Evolutionary conservation across 2,797 vertebrate genomes (phyloP).

Genomic region (Sphenopsis melanotis): DNA sequence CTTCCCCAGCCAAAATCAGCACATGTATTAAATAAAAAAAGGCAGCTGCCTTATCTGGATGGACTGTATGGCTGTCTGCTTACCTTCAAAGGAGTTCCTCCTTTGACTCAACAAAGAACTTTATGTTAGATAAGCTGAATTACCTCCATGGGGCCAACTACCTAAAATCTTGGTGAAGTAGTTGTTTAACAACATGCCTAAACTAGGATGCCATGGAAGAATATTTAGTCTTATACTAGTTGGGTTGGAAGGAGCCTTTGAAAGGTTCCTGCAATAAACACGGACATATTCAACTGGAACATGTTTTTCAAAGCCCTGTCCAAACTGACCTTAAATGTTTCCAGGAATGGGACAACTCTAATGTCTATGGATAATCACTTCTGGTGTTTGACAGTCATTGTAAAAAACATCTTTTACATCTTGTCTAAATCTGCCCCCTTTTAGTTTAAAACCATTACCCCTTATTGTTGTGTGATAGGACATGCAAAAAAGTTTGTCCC

Average conservation of each 20-base stretch:
- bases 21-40: not conserved
- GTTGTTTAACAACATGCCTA: not conserved
- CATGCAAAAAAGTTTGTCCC: not conserved
- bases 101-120: not conserved
- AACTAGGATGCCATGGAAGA: not conserved
- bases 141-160: not conserved
- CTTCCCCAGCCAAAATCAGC: not conserved
- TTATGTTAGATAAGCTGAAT: not conserved
- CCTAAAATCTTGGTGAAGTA: not conserved
- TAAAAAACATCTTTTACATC: not conserved
- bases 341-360: not conserved
- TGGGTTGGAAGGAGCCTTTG: not conserved
- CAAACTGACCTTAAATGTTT: not conserved
- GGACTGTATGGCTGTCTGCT: not conserved
- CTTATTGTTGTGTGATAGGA: not conserved
- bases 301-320: not conserved
- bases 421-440: not conserved
- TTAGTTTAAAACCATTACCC: not conserved
- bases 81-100: not conserved
- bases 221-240: not conserved
- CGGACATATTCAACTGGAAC: not conserved
- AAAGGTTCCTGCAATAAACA: not conserved
- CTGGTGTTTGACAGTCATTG: not conserved
- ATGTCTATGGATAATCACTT: not conserved
- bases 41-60: accelerated